These are phyloP conservation scores for Antheraea mylitta DNA, from an alignment of 1,140 invertebrate species.

Conservation along the genomic window DNA sequence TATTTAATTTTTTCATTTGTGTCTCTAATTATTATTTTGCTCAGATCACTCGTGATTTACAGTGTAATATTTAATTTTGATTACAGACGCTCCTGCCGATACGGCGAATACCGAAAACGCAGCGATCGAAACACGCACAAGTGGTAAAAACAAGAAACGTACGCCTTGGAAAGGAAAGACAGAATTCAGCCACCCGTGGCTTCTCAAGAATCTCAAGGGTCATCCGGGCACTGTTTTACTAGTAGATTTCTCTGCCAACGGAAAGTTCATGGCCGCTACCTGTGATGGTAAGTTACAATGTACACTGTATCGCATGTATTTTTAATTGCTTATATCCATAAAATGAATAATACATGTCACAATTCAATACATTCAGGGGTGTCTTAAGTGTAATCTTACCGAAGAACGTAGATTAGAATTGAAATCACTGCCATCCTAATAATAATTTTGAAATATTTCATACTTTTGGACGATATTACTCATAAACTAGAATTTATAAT, in stretches of 20 bases:
- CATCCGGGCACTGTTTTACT: conserved; percentile 86
- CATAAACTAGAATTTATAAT: too few relatives aligned
- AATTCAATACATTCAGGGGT: background rate
- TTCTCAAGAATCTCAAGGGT: conserved; percentile 88
- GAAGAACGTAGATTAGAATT: too few relatives aligned
- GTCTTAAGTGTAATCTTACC: background rate
- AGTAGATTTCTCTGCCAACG: conserved; percentile 90
- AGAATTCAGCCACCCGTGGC: conserved; percentile 84
- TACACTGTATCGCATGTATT: background rate
- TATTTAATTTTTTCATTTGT: too few relatives aligned
- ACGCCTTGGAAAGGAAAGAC: conserved; percentile 62
- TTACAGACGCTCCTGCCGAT: conserved; percentile 47
- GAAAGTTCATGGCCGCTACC: conserved; percentile 90
- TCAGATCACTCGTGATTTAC: background rate
- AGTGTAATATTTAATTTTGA: background rate
- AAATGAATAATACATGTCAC: background rate
- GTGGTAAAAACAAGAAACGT: conserved; percentile 57
- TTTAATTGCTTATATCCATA: background rate
- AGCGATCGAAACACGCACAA: conserved; percentile 40
- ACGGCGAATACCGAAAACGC: conserved; percentile 34
- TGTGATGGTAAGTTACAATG: conserved; percentile 85
- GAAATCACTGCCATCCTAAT: too few relatives aligned
- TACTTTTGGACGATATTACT: too few relatives aligned
- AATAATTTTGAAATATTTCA: too few relatives aligned
- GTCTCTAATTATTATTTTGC: too few relatives aligned